Evolutionary conservation across 2,113 vertebrate genomes (phyloP).

Genomic region (Oncorhynchus nerka): DNA sequence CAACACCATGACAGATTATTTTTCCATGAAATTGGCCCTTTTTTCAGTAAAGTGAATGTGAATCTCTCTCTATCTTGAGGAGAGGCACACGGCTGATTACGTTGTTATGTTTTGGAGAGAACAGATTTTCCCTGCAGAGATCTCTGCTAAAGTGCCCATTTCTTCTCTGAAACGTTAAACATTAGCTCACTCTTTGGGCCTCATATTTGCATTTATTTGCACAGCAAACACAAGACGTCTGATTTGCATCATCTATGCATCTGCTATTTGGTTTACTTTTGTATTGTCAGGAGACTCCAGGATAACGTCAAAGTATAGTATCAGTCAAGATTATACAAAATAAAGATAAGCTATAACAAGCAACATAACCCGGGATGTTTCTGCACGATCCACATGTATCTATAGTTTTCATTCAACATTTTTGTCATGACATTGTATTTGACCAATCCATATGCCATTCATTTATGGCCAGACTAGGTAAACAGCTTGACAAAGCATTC

Average conservation of each 20-base stretch:
- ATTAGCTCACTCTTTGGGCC: constrained; percentile 15
- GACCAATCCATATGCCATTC: background rate
- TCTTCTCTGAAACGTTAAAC: constrained; percentile 29
- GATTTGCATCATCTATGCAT: background rate
- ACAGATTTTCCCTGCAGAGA: constrained; percentile 18
- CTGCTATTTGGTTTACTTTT: background rate
- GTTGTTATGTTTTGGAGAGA: constrained; percentile 25
- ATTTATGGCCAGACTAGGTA: background rate
- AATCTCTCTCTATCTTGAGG: constrained; percentile 7
- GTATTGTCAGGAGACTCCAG: background rate
- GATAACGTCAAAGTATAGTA: background rate
- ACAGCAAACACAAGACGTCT: background rate
- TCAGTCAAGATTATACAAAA: background rate
- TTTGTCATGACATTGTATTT: background rate
- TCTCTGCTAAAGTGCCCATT: constrained; percentile 37
- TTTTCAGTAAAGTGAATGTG: constrained; percentile 2
- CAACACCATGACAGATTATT: constrained; percentile 60
- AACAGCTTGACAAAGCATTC: too few relatives aligned
- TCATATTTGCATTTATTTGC: background rate
- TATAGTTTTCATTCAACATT: too few relatives aligned
- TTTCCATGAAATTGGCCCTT: constrained; percentile 44
- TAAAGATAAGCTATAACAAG: too few relatives aligned
- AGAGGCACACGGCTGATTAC: constrained; percentile 19
- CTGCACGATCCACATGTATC: too few relatives aligned
- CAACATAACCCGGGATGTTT: too few relatives aligned